These are phyloP conservation scores for Borostomias antarcticus DNA, from an alignment of 2,797 vertebrate genomes.

Conservation along the genomic window DNA sequence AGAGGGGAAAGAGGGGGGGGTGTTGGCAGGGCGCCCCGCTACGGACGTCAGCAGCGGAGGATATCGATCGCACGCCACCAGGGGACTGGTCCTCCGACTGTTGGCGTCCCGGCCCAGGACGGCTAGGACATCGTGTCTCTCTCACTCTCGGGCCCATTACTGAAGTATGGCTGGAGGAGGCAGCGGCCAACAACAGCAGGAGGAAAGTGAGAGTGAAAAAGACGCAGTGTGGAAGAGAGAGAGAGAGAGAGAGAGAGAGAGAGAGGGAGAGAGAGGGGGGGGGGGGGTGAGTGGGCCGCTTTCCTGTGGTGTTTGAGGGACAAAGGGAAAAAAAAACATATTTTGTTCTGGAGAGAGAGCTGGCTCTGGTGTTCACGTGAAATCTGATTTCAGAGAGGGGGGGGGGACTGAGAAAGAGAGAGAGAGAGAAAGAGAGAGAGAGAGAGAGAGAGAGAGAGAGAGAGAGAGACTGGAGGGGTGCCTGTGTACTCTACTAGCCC, in stretches of 20 bases:
- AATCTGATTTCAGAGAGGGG: conserved; percentile 55
- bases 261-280: conserved; percentile 19
- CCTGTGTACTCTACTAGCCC: background rate
- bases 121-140: conserved; percentile 51
- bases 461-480: conserved; percentile 24
- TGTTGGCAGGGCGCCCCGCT: background rate
- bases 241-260: conserved; percentile 11
- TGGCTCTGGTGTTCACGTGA: conserved; percentile 50
- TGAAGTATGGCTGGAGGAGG: conserved; percentile 40
- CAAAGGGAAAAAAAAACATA: conserved; percentile 24
- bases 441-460: background rate
- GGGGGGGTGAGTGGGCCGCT: conserved; percentile 40
- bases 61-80: too few species aligned
- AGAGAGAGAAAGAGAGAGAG: conserved; percentile 23
- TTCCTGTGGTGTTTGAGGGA: conserved; percentile 32
- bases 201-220: too few species aligned
- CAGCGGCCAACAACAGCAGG: conserved; percentile 65
- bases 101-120: too few species aligned
- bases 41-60: too few species aligned
- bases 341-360: conserved; percentile 48
- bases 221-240: too few species aligned
- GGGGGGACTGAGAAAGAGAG: background rate
- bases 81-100: too few species aligned
- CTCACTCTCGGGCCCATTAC: conserved; percentile 44
- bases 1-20: conserved; percentile 13